These are phyloP conservation scores for Coendou prehensilis DNA, from an alignment of 2,797 vertebrate genomes.

Conservation along the genomic window DNA sequence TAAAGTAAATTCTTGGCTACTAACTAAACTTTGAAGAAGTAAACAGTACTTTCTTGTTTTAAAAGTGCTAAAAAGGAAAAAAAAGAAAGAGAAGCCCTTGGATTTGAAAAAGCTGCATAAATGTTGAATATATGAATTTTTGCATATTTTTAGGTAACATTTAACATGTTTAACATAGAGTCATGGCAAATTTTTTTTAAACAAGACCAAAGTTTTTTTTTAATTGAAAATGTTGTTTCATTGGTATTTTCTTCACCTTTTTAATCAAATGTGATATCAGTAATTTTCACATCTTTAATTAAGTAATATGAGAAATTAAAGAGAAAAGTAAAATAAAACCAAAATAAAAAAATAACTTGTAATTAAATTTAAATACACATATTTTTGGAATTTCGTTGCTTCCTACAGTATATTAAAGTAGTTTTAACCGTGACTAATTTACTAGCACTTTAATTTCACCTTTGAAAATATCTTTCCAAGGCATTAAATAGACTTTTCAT, in stretches of 20 bases:
- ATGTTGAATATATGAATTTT: not conserved
- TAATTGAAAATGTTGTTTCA: not conserved
- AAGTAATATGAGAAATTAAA: not conserved
- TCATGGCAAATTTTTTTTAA: constrained; percentile 13
- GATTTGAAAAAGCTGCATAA: not conserved
- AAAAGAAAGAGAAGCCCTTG: not conserved
- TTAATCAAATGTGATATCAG: not conserved
- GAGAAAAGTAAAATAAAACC: not conserved
- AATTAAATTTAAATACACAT: not conserved
- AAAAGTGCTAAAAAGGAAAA: not conserved
- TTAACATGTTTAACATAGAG: not conserved
- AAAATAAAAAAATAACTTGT: not conserved
- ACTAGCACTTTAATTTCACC: not conserved
- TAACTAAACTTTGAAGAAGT: not conserved
- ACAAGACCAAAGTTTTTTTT: not conserved
- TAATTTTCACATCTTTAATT: not conserved
- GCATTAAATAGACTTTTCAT: not conserved
- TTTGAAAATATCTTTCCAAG: not conserved
- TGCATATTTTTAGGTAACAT: not conserved
- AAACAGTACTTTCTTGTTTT: not conserved
- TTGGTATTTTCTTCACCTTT: not conserved
- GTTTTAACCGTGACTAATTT: not conserved
- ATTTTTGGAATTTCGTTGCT: not conserved
- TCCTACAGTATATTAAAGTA: not conserved
- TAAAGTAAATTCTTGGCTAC: not conserved